These are phyloP conservation scores for Pteronotus mesoamericanus DNA, from an alignment of 2,797 vertebrate species.

Conservation along the genomic window DNA sequence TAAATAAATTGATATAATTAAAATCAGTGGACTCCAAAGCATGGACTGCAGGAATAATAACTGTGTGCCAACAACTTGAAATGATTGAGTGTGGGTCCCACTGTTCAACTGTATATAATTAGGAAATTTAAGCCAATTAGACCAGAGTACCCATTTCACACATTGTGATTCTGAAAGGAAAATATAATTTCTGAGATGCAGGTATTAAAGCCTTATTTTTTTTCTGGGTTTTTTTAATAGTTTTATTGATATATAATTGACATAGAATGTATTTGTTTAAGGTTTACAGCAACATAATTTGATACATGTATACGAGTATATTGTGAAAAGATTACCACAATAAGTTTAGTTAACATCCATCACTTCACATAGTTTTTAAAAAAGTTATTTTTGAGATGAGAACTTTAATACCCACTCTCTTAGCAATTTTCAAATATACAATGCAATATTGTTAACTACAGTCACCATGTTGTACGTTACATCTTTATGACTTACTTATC, in stretches of 20 bases:
- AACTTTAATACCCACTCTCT: neutral
- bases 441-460: neutral
- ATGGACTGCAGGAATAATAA: neutral
- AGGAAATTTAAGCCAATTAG: neutral
- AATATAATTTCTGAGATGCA: neutral
- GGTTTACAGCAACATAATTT: neutral
- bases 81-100: neutral
- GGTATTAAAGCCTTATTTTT: neutral
- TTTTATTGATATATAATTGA: neutral
- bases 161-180: neutral
- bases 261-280: neutral
- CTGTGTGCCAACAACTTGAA: neutral
- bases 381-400: neutral
- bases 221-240: neutral
- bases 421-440: neutral
- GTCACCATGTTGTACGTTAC: no score
- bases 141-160: neutral
- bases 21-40: conserved; percentile 11
- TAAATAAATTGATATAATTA: conserved; percentile 47
- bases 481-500: neutral
- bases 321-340: neutral
- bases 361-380: neutral
- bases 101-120: neutral
- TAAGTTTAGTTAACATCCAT: neutral
- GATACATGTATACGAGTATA: neutral